Percentiles rank a stretch among this genome's conserved stretches.
These are phyloP conservation scores for Mesitornis unicolor DNA, from an alignment of 2,113 vertebrate genomes.

Conservation along the genomic window DNA sequence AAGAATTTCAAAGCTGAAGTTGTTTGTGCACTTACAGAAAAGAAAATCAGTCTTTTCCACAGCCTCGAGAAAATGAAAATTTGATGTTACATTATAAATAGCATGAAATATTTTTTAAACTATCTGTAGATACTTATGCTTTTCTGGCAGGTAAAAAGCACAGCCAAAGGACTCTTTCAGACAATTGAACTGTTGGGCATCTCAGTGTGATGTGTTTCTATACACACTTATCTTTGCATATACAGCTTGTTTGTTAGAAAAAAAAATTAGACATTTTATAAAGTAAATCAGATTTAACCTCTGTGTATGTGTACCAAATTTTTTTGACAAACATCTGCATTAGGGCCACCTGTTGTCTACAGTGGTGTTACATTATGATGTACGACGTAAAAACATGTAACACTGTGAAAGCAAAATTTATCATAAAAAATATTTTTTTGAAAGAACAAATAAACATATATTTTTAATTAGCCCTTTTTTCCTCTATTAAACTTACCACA, in stretches of 20 bases:
- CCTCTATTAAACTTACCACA: neutral
- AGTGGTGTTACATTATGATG: accelerated
- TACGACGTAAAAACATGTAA: neutral
- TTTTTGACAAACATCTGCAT: neutral
- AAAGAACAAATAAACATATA: neutral
- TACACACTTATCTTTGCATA: neutral
- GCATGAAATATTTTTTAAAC: neutral
- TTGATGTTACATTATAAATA: neutral
- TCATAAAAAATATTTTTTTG: neutral
- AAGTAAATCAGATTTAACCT: neutral
- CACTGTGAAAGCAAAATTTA: neutral
- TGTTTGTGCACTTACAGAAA: neutral
- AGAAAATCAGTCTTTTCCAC: neutral
- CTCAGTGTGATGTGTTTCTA: neutral
- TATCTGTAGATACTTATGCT: neutral
- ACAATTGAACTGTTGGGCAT: neutral
- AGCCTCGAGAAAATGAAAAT: neutral
- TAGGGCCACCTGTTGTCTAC: neutral
- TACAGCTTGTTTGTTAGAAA: neutral
- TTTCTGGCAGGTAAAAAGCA: neutral
- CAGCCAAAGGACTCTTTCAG: neutral
- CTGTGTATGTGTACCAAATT: neutral
- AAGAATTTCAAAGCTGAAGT: neutral
- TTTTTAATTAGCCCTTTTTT: neutral
- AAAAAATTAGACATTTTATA: neutral